Evolutionary conservation across 2,113 vertebrate species (phyloP), one percentile per base, ranked within the genome.

Genomic region (Apus apus): DNA sequence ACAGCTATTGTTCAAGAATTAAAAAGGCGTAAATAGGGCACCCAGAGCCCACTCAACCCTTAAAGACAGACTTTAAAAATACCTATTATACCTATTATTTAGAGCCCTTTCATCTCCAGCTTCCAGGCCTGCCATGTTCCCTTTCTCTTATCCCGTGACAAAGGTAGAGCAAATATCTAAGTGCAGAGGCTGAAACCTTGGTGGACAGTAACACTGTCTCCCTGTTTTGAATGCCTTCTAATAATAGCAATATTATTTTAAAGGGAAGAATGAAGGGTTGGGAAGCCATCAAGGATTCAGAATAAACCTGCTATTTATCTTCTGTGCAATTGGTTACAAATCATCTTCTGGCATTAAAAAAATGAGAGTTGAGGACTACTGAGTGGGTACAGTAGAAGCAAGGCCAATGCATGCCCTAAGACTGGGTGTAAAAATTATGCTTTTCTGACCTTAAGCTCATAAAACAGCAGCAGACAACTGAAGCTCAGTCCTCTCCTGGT

Each of bases 1-100:
- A 90, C 56, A 57, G 96, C 96, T 93, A 96, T 96, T 96, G 94
- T 96, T 95, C 60, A 74, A 85, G 94, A 95, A 96, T 96, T 97
- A 97, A 96, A 95, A 96, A 94, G 89, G 89, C 67, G 2, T 91
- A 96, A 97, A 97, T 96, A 90, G 87, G 86, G 93, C 91, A 90
- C 75, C n/a, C 19, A 16, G 84, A 95, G 36, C 60, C 80, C 76
- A 56, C 70, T 87, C 67, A 74, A 61, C 34, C 79, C 91, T 46
- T 85, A 82, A 88, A 66, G 34, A 85, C n/a, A 87, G 93, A 85
- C 74, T 96, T 95, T 5, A 57, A 93, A 94, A 94, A 82, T 88
- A 79, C 58, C 86, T 40, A 22, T 89, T 89, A 85, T 78, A 87
- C 70, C 74, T 75, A 38, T 85, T 79, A 85, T 87, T 94, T 79